Conservation (phyloP, 2,888 invertebrate genomes). For the Habrosyne pyritoides region DNA sequence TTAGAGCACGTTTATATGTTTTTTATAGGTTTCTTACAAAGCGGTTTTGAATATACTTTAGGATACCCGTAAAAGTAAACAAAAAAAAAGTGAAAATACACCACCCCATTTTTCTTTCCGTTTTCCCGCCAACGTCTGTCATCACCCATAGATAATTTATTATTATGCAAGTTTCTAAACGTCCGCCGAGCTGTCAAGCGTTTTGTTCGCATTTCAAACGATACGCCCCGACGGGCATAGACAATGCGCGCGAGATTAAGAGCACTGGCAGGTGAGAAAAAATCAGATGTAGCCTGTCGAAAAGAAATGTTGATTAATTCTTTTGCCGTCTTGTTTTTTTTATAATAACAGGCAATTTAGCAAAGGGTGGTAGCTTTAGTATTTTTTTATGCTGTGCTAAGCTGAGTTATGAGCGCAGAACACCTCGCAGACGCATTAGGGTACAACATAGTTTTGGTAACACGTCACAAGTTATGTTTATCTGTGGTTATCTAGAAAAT, state of each 20-base stretch:
- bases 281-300: slow-evolving; percentile 33
- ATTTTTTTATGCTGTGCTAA: no score
- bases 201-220: slow-evolving; percentile 60
- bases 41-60: no score
- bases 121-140: slow-evolving; percentile 46
- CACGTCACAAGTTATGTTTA: no score
- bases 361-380: not conserved
- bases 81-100: not conserved
- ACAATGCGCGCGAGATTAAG: slow-evolving; percentile 60
- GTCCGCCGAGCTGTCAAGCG: slow-evolving; percentile 53
- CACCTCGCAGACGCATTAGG: no score
- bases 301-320: slow-evolving; percentile 18
- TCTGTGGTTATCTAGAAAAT: no score
- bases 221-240: slow-evolving; percentile 57
- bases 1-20: not conserved
- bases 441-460: no score
- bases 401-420: no score
- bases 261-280: slow-evolving; percentile 47
- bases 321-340: slow-evolving; percentile 3
- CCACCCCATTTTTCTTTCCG: not conserved
- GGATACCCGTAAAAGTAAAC: not conserved
- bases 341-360: not conserved
- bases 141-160: slow-evolving; percentile 59
- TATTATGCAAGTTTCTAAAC: slow-evolving; percentile 46
- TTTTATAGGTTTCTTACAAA: no score